These are phyloP conservation scores for Muntiacus reevesi DNA, from an alignment of 2,113 vertebrate genomes.

Conservation along the genomic window DNA sequence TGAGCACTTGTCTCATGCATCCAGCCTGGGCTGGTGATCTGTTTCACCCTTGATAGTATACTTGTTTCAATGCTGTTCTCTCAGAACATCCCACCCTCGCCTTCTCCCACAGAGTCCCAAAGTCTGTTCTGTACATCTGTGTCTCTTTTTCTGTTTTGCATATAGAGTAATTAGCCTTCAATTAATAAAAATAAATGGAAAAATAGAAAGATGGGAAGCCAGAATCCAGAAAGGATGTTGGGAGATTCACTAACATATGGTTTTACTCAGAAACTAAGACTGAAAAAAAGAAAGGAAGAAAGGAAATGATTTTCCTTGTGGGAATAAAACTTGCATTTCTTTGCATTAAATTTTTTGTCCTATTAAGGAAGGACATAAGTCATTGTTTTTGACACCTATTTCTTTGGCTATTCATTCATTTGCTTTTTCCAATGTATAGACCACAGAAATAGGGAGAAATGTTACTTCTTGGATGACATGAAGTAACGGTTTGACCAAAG, in stretches of 20 bases:
- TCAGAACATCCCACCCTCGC: too few relatives aligned
- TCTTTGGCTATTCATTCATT: neutral
- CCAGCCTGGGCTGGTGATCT: too few relatives aligned
- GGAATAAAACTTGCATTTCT: neutral
- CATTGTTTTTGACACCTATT: neutral
- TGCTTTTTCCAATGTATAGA: neutral
- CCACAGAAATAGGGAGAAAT: neutral
- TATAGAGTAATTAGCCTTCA: too few relatives aligned
- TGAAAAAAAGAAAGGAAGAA: neutral
- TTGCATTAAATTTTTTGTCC: neutral
- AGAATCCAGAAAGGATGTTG: neutral
- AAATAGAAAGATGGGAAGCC: neutral
- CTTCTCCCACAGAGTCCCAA: too few relatives aligned
- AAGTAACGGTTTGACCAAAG: neutral
- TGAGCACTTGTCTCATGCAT: too few relatives aligned
- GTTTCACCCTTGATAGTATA: too few relatives aligned
- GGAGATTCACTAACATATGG: neutral
- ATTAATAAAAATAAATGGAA: too few relatives aligned
- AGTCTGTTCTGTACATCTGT: too few relatives aligned
- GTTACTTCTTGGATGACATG: neutral
- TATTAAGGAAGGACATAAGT: neutral
- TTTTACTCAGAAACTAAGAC: neutral
- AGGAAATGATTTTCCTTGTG: neutral
- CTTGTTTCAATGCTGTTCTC: too few relatives aligned
- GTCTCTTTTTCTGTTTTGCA: too few relatives aligned